phyloP scores from a whole-genome alignment of 2,888 invertebrate genomes.

The Nezara viridula region DNA sequence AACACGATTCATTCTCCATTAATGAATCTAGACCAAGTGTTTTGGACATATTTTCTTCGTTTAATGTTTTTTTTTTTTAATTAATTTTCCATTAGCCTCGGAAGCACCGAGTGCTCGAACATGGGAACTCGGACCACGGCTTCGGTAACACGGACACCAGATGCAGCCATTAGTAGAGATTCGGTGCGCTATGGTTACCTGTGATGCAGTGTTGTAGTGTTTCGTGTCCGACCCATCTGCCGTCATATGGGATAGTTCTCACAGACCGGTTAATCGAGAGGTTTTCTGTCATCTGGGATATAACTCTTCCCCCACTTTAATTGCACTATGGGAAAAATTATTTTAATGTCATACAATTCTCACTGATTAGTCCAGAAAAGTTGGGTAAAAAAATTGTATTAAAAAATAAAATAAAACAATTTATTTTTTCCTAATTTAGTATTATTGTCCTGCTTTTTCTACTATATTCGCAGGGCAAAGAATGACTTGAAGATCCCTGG shows the following conservation, averaged over 20 bases:
- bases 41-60: background rate
- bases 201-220: background rate
- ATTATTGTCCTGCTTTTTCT: too few species aligned
- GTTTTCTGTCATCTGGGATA: background rate
- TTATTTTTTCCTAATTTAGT: too few species aligned
- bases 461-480: too few species aligned
- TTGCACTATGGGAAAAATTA: background rate
- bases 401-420: too few species aligned
- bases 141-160: slow-evolving; percentile 8
- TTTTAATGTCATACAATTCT: background rate
- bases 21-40: background rate
- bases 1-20: too few species aligned
- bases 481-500: too few species aligned
- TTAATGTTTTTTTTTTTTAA: slow-evolving; percentile 6
- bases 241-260: slow-evolving; percentile 25
- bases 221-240: slow-evolving; percentile 32
- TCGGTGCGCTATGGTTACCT: slow-evolving; percentile 51
- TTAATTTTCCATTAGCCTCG: background rate
- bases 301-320: background rate
- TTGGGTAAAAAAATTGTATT: background rate
- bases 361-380: background rate
- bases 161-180: slow-evolving; percentile 37
- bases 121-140: slow-evolving; percentile 1
- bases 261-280: slow-evolving; percentile 5
- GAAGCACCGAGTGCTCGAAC: background rate